Base-by-base conservation (phyloP, 1,140 invertebrate species). In the Trissolcus basalis region DNA sequence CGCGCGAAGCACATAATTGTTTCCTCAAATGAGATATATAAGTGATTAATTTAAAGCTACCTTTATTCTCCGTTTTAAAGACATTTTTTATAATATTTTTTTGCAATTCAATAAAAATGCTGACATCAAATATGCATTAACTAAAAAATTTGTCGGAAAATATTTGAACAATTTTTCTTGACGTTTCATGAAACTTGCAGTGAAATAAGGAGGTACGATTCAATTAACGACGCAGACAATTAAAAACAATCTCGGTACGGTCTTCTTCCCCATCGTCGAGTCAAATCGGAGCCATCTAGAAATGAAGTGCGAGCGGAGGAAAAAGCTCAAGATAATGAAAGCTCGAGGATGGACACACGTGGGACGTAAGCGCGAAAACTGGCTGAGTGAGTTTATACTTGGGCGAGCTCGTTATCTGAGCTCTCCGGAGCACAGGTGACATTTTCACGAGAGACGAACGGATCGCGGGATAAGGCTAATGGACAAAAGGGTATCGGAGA, bases 401-500 rank as follows among this genome's bases (percentile, higher is more conserved):
- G 68, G 75, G 61, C 69, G 67, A 61, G 59, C 73, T 80, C 78
- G 80, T 84, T 84, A 83, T 83, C 61, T 77, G 41, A 59, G 53
- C 41, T 78, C 78, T 77, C 55, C 77, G 74, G 79, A 53, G 76
- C 82, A 78, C 79, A 79, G 79, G 79, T 80, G 79, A 78, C 72
- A 78, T 76, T 78, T 80, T 80, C 63, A 64, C 53, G 53, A 64
- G 76, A 68, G 44, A 71, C 67, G 77, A 61, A 69, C 61, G 67
- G 58, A 70, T 74, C 67, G 58, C 55, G 60, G 77, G 82, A 84
- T 78, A 80, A 83, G 78, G 82, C 82, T 85, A 84, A 84, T 84
- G 82, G 83, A 84, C 82, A 81, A 83, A 80, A 80, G 78, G 80
- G 80, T 74, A 81, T 64, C 58, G 73, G 63, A 77, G 82, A 80